Percentiles rank a stretch among this genome's conserved stretches.
phyloP scores from a whole-genome alignment of 2,888 invertebrate species.

The Cataglyphis albicans region DNA sequence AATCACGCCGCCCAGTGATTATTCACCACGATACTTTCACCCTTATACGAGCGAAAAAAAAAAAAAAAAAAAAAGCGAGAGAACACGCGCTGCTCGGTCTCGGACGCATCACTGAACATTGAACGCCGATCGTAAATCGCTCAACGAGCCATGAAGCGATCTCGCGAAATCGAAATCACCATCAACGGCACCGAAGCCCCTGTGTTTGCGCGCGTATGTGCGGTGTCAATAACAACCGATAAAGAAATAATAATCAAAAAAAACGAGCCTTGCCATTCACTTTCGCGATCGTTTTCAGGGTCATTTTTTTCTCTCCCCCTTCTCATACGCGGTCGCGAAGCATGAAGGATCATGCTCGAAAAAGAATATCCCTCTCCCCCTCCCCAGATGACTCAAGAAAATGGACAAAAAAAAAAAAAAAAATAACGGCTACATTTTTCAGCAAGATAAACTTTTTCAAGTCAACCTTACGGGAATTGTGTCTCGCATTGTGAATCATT shows the following conservation, averaged over 20 bases:
- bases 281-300: background rate
- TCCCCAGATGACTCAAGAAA: background rate
- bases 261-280: background rate
- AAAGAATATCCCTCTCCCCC: background rate
- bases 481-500: slow-evolving; percentile 33
- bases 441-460: background rate
- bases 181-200: background rate
- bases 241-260: slow-evolving; percentile 4
- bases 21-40: slow-evolving; percentile 36
- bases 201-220: background rate
- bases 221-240: background rate
- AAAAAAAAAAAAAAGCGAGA: slow-evolving; percentile 52
- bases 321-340: background rate
- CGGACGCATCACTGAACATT: slow-evolving; percentile 19
- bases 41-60: slow-evolving; percentile 16
- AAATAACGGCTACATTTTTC: no score
- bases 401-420: background rate
- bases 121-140: background rate
- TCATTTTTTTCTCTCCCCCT: background rate
- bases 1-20: slow-evolving; percentile 39
- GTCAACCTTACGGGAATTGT: slow-evolving; percentile 27
- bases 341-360: background rate
- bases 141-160: background rate
- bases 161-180: background rate
- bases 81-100: slow-evolving; percentile 8